These are phyloP conservation scores for Leptinotarsa tumamoca DNA, from an alignment of 2,888 invertebrate species.

Conservation along the genomic window DNA sequence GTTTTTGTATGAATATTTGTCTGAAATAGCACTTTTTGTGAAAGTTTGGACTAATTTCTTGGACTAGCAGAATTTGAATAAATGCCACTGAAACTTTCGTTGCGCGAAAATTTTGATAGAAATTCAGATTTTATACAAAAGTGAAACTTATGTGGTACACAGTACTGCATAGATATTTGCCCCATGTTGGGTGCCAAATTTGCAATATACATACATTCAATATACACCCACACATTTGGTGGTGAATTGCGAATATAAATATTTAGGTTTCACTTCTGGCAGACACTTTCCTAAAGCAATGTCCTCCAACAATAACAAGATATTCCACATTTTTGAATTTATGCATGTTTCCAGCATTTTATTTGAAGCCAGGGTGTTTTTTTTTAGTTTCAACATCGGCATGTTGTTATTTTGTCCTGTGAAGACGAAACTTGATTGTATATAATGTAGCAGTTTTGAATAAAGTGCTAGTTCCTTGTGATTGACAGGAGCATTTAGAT, in stretches of 20 bases:
- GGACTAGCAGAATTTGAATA: background rate
- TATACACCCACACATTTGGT: too few relatives aligned
- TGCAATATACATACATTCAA: background rate
- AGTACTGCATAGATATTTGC: too few relatives aligned
- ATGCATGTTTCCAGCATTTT: background rate
- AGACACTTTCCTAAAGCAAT: too few relatives aligned
- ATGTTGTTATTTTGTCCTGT: conserved; percentile 10
- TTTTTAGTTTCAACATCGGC: background rate
- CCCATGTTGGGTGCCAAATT: conserved; percentile 5
- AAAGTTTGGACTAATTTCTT: background rate
- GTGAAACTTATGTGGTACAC: too few relatives aligned
- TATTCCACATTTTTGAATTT: too few relatives aligned
- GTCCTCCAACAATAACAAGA: too few relatives aligned
- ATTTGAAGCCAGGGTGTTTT: background rate
- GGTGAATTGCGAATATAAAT: too few relatives aligned
- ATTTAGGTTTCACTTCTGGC: too few relatives aligned
- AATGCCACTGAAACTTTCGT: background rate
- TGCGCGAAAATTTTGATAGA: too few relatives aligned
- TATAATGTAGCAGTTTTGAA: conserved; percentile 6
- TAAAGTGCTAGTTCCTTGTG: background rate
- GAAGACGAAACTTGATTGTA: conserved; percentile 9
- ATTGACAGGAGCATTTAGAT: conserved; percentile 2
- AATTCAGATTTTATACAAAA: background rate
- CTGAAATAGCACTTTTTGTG: background rate
- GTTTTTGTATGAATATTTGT: conserved; percentile 7